Base-by-base conservation (phyloP, 2,113 vertebrate species). In the Chaetorhynchus papuensis region DNA sequence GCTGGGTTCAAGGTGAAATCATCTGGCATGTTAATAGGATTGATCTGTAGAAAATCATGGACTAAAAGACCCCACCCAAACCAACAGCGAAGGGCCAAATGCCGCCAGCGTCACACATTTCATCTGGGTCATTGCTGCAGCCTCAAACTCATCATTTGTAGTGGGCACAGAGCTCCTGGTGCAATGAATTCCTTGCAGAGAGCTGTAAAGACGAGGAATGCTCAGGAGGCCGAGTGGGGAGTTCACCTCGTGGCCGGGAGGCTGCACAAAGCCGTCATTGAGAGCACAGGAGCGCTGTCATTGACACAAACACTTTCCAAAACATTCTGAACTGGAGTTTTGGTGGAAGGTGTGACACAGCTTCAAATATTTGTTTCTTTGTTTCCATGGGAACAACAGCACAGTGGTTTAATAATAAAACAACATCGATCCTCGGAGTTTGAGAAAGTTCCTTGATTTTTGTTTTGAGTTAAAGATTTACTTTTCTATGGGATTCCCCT, bases 331-430 rank as follows among this genome's bases (percentile, higher is more conserved):
- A 96, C 97, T 98, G 98, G 98, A 98, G 98, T 98, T 98, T 98
- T 96, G 96, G 97, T 97, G 97, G 98, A 99, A 98, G 98, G 99
- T 99, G 98, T 98, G 98, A 98, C 98, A 78, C 78, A 98, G 97
- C 93, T 98, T 97, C 97, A 99, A 98, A 98, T 99, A 99, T 99
- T 99, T 99, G 99, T 99, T 99, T 97, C 97, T 98, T 65, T 84
- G 97, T 99, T 97, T 97, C 97, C 98, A 97, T 86, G 96, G 98
- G 97, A 99, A 99, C 98, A 76, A 87, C 97, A 97, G 97, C 97
- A 94, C 95, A 96, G 93, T 65, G 91, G 91, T 97, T 98, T 98
- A 98, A 98, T 97, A 97, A 96, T 94, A 95, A 98, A 98, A 97
- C 95, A 80, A 89, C 95, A 93, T 97, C 5, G 68, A 98, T 98